These are phyloP conservation scores for Pseudopleuronectes americanus DNA, from an alignment of 2,797 vertebrate species.

Conservation along the genomic window DNA sequence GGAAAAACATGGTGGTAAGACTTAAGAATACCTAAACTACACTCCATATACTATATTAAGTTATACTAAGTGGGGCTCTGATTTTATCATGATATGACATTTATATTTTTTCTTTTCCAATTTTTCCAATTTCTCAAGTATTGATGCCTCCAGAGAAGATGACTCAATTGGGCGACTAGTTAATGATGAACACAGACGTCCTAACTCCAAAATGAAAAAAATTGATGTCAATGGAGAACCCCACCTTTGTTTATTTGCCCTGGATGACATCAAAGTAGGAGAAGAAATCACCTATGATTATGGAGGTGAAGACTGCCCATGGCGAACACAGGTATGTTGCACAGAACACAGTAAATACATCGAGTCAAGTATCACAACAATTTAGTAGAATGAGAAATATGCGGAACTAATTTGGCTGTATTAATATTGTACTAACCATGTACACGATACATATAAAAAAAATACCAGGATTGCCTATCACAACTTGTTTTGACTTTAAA, in stretches of 20 bases:
- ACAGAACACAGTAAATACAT: constrained; percentile 2
- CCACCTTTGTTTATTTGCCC: constrained; percentile 55
- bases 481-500: too few relatives aligned
- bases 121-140: constrained; percentile 33
- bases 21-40: neutral
- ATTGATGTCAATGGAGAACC: constrained; percentile 29
- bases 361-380: neutral
- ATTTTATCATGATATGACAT: constrained; percentile 13
- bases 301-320: constrained; percentile 40
- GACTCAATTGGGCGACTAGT: constrained; percentile 36
- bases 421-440: too few relatives aligned
- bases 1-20: constrained; percentile 57
- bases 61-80: neutral
- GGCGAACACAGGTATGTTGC: constrained; percentile 38
- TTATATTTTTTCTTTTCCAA: neutral
- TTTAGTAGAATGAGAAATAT: neutral
- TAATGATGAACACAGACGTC: constrained; percentile 51
- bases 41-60: neutral
- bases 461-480: too few relatives aligned
- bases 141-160: constrained; percentile 55
- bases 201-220: constrained; percentile 52
- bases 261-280: constrained; percentile 33
- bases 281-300: constrained; percentile 51
- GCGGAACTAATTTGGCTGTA: too few relatives aligned
- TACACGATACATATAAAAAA: too few relatives aligned